These are phyloP conservation scores for Gephyroberyx darwinii DNA, from an alignment of 2,797 vertebrate species.

Conservation along the genomic window DNA sequence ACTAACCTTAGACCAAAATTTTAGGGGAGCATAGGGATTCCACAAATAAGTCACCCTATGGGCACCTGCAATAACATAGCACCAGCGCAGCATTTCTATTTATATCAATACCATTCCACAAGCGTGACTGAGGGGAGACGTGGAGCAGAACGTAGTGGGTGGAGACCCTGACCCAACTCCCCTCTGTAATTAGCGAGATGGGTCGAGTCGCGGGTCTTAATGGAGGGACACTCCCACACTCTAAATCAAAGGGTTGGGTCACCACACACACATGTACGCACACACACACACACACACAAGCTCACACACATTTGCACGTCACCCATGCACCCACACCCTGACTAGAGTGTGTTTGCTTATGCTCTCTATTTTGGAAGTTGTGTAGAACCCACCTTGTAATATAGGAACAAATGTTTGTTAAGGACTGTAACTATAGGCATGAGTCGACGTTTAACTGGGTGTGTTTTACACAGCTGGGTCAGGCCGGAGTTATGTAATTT, in stretches of 20 bases:
- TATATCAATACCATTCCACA: conserved; percentile 55
- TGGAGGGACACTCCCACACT: conserved; percentile 69
- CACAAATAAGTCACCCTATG: conserved; percentile 47
- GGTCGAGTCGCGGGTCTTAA: conserved; percentile 60
- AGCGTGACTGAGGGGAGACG: conserved; percentile 40
- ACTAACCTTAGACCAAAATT: conserved; percentile 52
- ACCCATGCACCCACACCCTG: conserved; percentile 19
- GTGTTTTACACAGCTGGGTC: conserved; percentile 54
- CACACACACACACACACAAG: conserved; percentile 35
- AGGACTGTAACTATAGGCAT: conserved; percentile 41
- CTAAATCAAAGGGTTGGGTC: conserved; percentile 75
- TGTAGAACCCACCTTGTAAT: conserved; percentile 1
- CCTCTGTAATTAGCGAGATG: conserved; percentile 76
- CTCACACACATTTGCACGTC: conserved; percentile 35
- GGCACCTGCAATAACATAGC: conserved; percentile 74
- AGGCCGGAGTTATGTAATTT: conserved; percentile 37
- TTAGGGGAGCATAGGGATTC: conserved; percentile 50
- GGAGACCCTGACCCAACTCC: conserved; percentile 75
- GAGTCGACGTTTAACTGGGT: conserved; percentile 51
- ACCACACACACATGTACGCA: conserved; percentile 55
- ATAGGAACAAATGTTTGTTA: conserved; percentile 47
- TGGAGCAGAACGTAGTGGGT: conserved; percentile 64
- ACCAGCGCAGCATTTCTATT: conserved; percentile 47
- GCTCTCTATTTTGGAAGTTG: conserved; percentile 37
- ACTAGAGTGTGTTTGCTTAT: conserved; percentile 40